phyloP scores from a whole-genome alignment of 2,888 invertebrate genomes.

The Ichneumon xanthorius region DNA sequence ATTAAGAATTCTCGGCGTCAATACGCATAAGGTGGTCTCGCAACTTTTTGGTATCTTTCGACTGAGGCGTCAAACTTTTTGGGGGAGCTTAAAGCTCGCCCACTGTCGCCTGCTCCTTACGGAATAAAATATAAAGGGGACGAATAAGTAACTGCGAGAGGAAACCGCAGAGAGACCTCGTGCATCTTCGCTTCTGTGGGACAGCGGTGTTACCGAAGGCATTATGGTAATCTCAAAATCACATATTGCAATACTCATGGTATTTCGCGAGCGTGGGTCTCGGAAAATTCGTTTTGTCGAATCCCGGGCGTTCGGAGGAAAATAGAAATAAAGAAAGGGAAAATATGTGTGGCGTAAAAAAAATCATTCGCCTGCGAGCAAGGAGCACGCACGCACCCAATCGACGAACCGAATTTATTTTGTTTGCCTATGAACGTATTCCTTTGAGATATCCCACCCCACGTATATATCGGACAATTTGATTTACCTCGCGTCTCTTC shows the following conservation, averaged over 20 bases:
- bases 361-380: conserved; percentile 7
- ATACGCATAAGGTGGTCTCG: not conserved
- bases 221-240: conserved; percentile 79
- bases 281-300: conserved; percentile 61
- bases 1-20: not conserved
- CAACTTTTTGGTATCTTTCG: conserved; percentile 41
- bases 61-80: conserved; percentile 60
- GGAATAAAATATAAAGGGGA: conserved; percentile 46
- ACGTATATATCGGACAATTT: conserved; percentile 46
- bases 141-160: conserved; percentile 28
- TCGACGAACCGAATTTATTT: conserved; percentile 60
- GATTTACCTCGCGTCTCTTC: conserved; percentile 40
- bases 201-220: conserved; percentile 65
- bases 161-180: conserved; percentile 42
- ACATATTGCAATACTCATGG: conserved; percentile 74
- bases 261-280: conserved; percentile 52
- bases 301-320: conserved; percentile 41
- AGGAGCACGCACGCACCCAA: conserved; percentile 52
- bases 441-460: conserved; percentile 43
- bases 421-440: conserved; percentile 57
- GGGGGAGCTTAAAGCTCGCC: conserved; percentile 60
- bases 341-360: conserved; percentile 30
- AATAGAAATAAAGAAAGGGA: conserved; percentile 28
- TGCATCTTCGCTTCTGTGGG: conserved; percentile 52
- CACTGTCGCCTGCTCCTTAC: conserved; percentile 34